These are phyloP conservation scores for Rhinogobio ventralis DNA, from an alignment of 2,797 vertebrate species.

Conservation along the genomic window DNA sequence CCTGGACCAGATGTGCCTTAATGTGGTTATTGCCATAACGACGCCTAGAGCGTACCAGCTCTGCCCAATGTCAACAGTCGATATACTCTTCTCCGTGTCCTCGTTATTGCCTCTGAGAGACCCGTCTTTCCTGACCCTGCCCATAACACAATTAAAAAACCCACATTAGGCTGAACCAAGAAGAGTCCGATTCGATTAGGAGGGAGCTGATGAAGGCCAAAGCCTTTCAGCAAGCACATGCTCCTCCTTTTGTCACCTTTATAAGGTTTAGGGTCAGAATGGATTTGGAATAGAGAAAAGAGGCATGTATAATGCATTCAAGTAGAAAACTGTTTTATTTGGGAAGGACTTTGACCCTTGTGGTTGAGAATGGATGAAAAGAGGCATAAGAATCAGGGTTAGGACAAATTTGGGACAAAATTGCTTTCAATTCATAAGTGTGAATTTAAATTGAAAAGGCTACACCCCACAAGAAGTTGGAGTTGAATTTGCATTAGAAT, in stretches of 20 bases:
- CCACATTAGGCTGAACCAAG: constrained; percentile 66
- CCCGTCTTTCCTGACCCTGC: constrained; percentile 63
- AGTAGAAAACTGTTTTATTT: constrained; percentile 23
- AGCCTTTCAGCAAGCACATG: constrained; percentile 54
- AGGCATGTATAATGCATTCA: constrained; percentile 17
- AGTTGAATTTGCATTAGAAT: neutral
- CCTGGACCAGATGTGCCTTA: constrained; percentile 70
- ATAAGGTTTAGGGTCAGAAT: constrained; percentile 48
- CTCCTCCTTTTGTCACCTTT: constrained; percentile 59
- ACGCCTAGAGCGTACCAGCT: constrained; percentile 68
- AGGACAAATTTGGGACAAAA: neutral
- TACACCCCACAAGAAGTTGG: neutral
- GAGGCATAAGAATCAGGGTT: neutral
- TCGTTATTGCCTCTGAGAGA: constrained; percentile 61
- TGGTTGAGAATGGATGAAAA: constrained; percentile 17
- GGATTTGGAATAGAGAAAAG: constrained; percentile 26
- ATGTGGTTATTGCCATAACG: constrained; percentile 79
- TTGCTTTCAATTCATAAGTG: neutral
- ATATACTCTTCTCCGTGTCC: constrained; percentile 44
- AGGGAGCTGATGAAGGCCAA: constrained; percentile 65
- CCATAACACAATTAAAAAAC: constrained; percentile 66
- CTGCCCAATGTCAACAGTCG: constrained; percentile 76
- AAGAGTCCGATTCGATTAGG: constrained; percentile 68
- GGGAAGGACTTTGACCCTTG: constrained; percentile 16
- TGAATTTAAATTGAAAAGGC: constrained; percentile 11